Conservation (phyloP, 2,797 vertebrate genomes). For the Hippocampus kuda region DNA sequence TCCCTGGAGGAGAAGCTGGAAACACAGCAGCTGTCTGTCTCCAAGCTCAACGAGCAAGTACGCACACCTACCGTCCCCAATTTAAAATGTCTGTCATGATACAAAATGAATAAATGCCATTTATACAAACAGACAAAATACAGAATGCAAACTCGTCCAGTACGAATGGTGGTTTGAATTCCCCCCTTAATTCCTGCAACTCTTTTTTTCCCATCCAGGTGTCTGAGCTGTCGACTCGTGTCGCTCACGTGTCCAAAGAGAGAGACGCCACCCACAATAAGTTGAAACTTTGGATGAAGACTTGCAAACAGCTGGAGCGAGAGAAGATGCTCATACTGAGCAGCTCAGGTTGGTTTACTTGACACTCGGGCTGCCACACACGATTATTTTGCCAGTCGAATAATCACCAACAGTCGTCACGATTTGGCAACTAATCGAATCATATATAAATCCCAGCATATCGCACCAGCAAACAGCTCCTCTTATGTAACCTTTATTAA, state of each 20-base stretch:
- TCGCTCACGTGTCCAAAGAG: constrained; percentile 66
- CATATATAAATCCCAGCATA: too few relatives aligned
- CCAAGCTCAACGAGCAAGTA: constrained; percentile 69
- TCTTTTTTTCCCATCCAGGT: constrained; percentile 45
- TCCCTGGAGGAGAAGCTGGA: constrained; percentile 65
- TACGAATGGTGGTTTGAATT: not conserved
- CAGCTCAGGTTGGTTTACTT: constrained; percentile 36
- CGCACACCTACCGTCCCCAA: not conserved
- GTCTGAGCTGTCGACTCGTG: constrained; percentile 47
- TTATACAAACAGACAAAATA: not conserved
- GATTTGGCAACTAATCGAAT: too few relatives aligned
- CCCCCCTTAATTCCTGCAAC: not conserved
- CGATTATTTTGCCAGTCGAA: too few relatives aligned
- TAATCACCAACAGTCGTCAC: too few relatives aligned
- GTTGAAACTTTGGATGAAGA: constrained; percentile 75
- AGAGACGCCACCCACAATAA: constrained; percentile 64
- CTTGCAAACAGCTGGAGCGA: constrained; percentile 75
- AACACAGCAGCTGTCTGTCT: constrained; percentile 45
- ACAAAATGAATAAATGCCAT: not conserved
- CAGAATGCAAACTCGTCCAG: not conserved
- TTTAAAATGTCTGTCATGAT: not conserved
- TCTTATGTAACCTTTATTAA: too few relatives aligned
- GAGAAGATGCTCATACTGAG: constrained; percentile 71
- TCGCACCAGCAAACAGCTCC: too few relatives aligned
- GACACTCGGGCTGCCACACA: not conserved